Evolutionary conservation across 2,113 vertebrate species (phyloP).

Genomic region (Cnemophilus loriae): DNA sequence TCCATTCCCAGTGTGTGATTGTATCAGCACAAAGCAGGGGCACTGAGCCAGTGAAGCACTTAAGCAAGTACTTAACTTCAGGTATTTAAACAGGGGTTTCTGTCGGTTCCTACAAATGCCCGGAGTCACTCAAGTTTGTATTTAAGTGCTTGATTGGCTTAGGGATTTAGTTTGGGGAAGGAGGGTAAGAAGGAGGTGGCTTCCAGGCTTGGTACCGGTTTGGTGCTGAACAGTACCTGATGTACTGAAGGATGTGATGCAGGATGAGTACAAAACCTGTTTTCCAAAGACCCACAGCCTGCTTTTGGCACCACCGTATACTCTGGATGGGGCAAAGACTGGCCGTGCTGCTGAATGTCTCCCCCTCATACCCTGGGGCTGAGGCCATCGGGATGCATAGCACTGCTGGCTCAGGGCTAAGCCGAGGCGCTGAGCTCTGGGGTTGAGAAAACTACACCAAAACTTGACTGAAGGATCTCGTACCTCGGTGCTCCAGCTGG

Average conservation of each 20-base stretch:
- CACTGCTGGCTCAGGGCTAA: rapidly evolving
- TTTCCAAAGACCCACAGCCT: not conserved
- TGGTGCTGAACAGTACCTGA: rapidly evolving
- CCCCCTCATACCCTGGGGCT: not conserved
- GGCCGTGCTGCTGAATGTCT: not conserved
- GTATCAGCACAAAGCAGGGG: not conserved
- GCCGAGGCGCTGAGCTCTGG: not conserved
- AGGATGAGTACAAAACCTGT: not conserved
- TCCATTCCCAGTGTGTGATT: not conserved
- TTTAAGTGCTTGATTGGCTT: not conserved
- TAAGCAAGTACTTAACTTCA: not conserved
- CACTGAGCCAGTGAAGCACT: not conserved
- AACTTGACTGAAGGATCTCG: rapidly evolving
- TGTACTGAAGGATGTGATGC: not conserved
- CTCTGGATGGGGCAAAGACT: not conserved
- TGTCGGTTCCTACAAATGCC: not conserved
- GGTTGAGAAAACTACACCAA: not conserved
- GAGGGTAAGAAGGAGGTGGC: not conserved
- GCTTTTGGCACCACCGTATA: not conserved
- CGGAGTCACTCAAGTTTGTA: not conserved
- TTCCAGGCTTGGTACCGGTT: rapidly evolving
- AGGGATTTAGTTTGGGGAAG: not conserved
- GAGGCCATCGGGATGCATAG: rapidly evolving
- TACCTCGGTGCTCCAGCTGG: not conserved
- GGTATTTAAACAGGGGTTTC: not conserved